Conservation (phyloP, 2,113 vertebrate species). For the Fulica atra region DNA sequence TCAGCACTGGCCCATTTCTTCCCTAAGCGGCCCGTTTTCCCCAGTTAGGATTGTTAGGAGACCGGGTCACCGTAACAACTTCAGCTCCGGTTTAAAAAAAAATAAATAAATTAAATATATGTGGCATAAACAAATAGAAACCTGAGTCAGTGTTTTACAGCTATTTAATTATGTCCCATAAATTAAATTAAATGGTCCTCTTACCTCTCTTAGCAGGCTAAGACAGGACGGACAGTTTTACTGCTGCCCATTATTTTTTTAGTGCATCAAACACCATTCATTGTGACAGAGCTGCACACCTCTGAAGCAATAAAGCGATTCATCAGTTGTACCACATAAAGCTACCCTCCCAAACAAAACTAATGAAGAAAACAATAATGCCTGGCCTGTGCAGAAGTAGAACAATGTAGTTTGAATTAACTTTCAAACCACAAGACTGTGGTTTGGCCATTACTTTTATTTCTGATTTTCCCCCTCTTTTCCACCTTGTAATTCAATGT, state of each 20-base stretch:
- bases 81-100: not conserved
- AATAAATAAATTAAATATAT: not conserved
- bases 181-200: not conserved
- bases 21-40: not conserved
- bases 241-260: not conserved
- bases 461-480: not conserved
- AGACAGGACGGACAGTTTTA: not conserved
- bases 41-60: not conserved
- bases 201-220: not conserved
- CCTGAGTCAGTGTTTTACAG: not conserved
- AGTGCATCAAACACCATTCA: not conserved
- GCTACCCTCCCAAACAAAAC: not conserved
- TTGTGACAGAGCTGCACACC: not conserved
- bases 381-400: not conserved
- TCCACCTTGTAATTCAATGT: not conserved
- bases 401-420: not conserved
- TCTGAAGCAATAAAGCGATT: not conserved
- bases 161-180: not conserved
- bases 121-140: not conserved
- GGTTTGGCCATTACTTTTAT: not conserved
- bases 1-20: not conserved
- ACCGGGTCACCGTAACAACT: not conserved
- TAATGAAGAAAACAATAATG: not conserved
- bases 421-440: not conserved
- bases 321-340: not conserved